phyloP scores from a whole-genome alignment of 1,140 invertebrate genomes.

The Drosophila micromelanica region DNA sequence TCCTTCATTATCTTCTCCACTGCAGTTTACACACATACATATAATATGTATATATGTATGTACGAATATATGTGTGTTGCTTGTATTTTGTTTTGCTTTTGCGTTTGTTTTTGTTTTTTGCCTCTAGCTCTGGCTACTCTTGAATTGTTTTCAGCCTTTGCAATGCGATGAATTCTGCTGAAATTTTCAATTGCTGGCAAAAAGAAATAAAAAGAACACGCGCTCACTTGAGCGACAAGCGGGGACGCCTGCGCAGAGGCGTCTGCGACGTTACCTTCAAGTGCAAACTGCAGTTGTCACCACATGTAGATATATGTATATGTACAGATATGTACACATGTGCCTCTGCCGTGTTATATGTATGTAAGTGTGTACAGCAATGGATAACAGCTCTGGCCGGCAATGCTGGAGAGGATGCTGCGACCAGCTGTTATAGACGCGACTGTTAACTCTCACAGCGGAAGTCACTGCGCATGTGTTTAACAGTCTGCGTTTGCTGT shows the following conservation, averaged over 20 bases:
- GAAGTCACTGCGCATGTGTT: conserved; percentile 14
- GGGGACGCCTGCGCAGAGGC: conserved; percentile 42
- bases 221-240: conserved; percentile 23
- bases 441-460: conserved; percentile 10
- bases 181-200: conserved; percentile 50
- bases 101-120: conserved; percentile 26
- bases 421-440: background rate
- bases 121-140: conserved; percentile 56
- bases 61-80: conserved; percentile 7
- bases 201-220: conserved; percentile 17
- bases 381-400: background rate
- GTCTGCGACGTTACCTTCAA: conserved; percentile 20
- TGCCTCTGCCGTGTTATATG: background rate
- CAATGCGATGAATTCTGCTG: conserved; percentile 31
- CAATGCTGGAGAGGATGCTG: background rate
- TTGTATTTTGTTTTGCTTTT: conserved; percentile 26
- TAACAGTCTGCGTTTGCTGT: conserved; percentile 14
- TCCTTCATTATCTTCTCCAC: conserved; percentile 17
- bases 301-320: background rate
- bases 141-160: conserved; percentile 54
- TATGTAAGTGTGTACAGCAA: background rate
- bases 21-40: no score
- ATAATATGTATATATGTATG: background rate
- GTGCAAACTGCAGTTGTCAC: conserved; percentile 41
- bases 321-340: background rate